Percentiles rank a stretch among this genome's conserved stretches.
Evolutionary conservation across 2,888 invertebrate genomes (phyloP).

Genomic region (Bruchidius siliquastri): DNA sequence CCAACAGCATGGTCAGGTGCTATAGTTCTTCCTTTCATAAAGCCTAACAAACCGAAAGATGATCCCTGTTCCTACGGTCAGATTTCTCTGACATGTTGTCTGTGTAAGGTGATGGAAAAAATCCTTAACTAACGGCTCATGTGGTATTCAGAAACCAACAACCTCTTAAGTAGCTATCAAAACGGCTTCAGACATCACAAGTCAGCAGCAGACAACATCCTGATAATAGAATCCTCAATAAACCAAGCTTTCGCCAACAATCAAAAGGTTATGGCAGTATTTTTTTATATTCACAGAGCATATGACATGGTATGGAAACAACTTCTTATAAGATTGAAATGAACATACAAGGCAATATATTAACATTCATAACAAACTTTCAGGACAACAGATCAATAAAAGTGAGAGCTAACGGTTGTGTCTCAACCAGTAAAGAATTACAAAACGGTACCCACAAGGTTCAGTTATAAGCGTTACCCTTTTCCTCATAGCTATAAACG

Average conservation of each 20-base stretch:
- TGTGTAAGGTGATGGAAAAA: slow-evolving; percentile 3
- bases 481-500: slow-evolving; percentile 2
- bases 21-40: neutral
- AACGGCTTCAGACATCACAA: neutral
- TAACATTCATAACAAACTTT: slow-evolving; percentile 1
- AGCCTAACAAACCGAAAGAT: neutral
- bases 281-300: slow-evolving; percentile 4
- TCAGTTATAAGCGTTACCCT: slow-evolving; percentile 2
- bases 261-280: slow-evolving; percentile 3
- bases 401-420: neutral
- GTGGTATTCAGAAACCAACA: neutral
- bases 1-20: neutral
- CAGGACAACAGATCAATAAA: neutral
- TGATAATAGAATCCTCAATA: neutral
- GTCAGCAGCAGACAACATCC: neutral
- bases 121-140: slow-evolving; percentile 1
- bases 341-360: slow-evolving; percentile 2
- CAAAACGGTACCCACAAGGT: slow-evolving; percentile 5
- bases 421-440: neutral
- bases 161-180: neutral
- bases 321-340: neutral
- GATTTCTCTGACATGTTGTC: neutral
- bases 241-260: slow-evolving; percentile 3
- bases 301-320: slow-evolving; percentile 2
- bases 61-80: neutral